Evolutionary conservation across 2,113 vertebrate genomes (phyloP).

Genomic region (Ochotona curzoniae): DNA sequence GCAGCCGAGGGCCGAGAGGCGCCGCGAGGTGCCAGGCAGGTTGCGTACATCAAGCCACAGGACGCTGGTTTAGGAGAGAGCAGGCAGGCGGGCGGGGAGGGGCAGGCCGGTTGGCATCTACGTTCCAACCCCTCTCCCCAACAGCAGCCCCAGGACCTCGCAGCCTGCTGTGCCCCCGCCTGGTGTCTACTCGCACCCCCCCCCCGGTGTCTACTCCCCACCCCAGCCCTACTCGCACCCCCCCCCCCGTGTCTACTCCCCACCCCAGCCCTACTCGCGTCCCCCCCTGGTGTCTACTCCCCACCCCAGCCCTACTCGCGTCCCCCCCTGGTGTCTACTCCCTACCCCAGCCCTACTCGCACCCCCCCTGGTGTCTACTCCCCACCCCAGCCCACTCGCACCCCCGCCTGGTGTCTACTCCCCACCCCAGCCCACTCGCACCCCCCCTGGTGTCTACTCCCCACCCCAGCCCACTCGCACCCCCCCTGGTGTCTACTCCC

Average conservation of each 20-base stretch:
- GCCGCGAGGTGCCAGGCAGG: conserved; percentile 79
- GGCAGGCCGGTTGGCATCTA: fast-evolving
- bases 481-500: conserved; percentile 76
- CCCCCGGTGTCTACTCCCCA: conserved; percentile 76
- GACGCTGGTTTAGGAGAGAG: conserved; percentile 83
- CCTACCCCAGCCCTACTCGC: background rate
- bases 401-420: conserved; percentile 77
- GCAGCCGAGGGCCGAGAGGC: conserved; percentile 92
- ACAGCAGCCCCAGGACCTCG: background rate
- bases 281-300: conserved; percentile 76
- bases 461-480: background rate
- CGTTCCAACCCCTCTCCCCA: background rate
- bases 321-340: conserved; percentile 77
- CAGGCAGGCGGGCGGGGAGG: background rate
- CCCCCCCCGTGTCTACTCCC: too few species aligned
- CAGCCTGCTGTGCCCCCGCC: background rate
- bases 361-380: conserved; percentile 75
- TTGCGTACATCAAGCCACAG: conserved; percentile 91
- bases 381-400: background rate
- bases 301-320: background rate
- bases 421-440: background rate
- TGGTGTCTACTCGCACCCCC: too few species aligned
- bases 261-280: too few species aligned
- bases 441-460: conserved; percentile 76
- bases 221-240: too few species aligned